Percentiles rank a stretch among this genome's conserved stretches.
Conservation (phyloP, 2,888 invertebrate genomes). For the Steromphala cineraria region DNA sequence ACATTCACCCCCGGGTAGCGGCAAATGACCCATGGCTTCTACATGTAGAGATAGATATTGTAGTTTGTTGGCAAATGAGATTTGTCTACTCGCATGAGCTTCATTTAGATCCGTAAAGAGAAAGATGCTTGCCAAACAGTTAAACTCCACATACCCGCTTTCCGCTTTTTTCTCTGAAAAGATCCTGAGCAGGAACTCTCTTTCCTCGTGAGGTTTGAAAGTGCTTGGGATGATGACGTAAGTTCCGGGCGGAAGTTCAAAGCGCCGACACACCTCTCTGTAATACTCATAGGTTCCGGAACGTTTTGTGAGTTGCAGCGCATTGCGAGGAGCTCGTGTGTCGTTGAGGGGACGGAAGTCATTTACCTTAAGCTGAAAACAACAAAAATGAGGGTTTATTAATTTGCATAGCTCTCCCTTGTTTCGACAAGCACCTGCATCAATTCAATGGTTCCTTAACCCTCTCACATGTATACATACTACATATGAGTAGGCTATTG, state of each 20-base stretch:
- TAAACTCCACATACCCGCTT: conserved; percentile 55
- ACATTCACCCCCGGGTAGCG: too few relatives aligned
- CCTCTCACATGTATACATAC: too few relatives aligned
- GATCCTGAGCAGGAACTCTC: conserved; percentile 94
- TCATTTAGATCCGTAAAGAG: too few relatives aligned
- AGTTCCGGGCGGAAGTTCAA: conserved; percentile 92
- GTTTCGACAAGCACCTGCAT: too few relatives aligned
- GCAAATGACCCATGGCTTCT: too few relatives aligned
- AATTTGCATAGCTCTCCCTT: too few relatives aligned
- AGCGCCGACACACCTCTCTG: conserved; percentile 91
- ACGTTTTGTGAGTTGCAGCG: conserved; percentile 47
- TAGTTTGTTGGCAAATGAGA: too few relatives aligned
- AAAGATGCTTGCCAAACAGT: too few relatives aligned
- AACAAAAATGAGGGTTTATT: neutral
- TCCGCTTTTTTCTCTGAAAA: conserved; percentile 86
- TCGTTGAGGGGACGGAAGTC: conserved; percentile 55
- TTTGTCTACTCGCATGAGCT: too few relatives aligned
- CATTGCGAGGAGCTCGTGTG: conserved; percentile 51
- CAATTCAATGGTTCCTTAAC: too few relatives aligned
- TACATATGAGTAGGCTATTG: too few relatives aligned
- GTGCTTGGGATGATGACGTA: conserved; percentile 97
- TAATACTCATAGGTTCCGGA: conserved; percentile 78
- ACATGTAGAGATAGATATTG: too few relatives aligned
- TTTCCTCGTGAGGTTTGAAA: conserved; percentile 95
- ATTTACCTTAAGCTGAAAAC: conserved; percentile 48